Evolutionary conservation across 2,888 invertebrate genomes (phyloP).

Genomic region (Nomada fucata): DNA sequence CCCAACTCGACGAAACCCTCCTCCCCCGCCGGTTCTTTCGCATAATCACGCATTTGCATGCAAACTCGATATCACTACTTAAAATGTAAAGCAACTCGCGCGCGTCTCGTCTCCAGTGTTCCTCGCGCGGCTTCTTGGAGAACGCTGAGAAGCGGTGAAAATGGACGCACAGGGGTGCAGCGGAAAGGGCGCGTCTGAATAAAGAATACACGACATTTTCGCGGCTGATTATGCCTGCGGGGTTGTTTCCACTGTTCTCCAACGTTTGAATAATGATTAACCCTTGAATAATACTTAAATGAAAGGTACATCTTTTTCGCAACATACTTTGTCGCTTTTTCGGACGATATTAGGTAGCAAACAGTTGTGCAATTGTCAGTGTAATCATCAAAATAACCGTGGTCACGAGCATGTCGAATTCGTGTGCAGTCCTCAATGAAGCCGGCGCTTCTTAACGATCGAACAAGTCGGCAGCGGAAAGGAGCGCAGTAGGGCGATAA

Average conservation of each 20-base stretch:
- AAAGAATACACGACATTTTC: constrained; percentile 36
- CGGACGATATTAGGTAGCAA: no score
- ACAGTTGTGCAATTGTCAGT: no score
- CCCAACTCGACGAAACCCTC: constrained; percentile 56
- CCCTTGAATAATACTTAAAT: no score
- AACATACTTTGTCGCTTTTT: no score
- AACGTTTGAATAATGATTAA: no score
- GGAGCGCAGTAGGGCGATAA: constrained; percentile 2
- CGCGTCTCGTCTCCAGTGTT: constrained; percentile 65
- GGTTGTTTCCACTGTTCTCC: background rate
- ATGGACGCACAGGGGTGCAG: background rate
- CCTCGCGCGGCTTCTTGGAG: constrained; percentile 24
- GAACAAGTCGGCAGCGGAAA: background rate
- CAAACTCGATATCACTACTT: constrained; percentile 85
- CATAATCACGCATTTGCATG: constrained; percentile 86
- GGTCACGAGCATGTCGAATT: background rate
- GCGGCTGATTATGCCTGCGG: constrained; percentile 10
- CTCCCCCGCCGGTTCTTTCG: constrained; percentile 68
- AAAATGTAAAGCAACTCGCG: constrained; percentile 84
- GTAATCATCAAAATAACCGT: no score
- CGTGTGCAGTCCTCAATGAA: background rate
- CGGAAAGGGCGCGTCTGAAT: constrained; percentile 32
- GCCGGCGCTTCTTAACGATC: background rate
- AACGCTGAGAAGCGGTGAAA: constrained; percentile 44
- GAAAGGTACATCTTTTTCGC: no score